Percentiles rank a stretch among this genome's conserved stretches.
phyloP scores from a whole-genome alignment of 2,888 invertebrate genomes.

The Petrophora chlorosata region DNA sequence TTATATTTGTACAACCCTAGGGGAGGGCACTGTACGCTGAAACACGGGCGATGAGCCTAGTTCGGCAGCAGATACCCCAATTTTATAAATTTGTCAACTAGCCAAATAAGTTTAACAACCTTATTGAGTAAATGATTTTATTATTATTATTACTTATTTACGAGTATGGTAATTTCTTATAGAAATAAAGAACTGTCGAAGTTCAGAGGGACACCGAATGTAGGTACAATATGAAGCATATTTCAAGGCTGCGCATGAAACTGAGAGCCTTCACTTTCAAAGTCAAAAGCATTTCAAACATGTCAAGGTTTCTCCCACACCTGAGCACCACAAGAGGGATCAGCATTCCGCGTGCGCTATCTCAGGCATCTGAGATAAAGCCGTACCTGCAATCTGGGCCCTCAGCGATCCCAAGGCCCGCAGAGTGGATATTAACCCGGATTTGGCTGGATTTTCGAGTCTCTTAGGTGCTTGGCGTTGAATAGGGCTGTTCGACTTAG shows the following conservation, averaged over 20 bases:
- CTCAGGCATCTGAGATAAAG: slow-evolving; percentile 28
- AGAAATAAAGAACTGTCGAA: no score
- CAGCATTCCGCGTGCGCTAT: slow-evolving; percentile 33
- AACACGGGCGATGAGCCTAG: no score
- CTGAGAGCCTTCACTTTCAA: neutral
- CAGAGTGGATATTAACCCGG: slow-evolving; percentile 23
- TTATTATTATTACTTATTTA: no score
- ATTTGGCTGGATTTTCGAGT: slow-evolving; percentile 17
- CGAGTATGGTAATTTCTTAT: no score
- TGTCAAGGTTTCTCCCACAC: slow-evolving; percentile 11
- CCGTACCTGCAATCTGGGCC: slow-evolving; percentile 29
- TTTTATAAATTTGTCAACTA: no score
- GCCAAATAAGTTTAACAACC: no score
- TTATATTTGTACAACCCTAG: no score
- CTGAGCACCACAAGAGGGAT: slow-evolving; percentile 21
- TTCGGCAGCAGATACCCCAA: no score
- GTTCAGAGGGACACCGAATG: no score
- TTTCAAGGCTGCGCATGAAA: neutral
- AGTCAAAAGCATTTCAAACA: slow-evolving; percentile 6
- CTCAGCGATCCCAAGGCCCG: slow-evolving; percentile 11
- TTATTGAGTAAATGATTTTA: no score
- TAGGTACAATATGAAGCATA: no score
- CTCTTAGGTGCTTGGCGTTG: slow-evolving; percentile 12
- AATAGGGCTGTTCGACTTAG: slow-evolving; percentile 1
- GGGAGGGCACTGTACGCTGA: no score